These are phyloP conservation scores for Xenentodon cancila DNA, from an alignment of 2,797 vertebrate genomes.

Conservation along the genomic window DNA sequence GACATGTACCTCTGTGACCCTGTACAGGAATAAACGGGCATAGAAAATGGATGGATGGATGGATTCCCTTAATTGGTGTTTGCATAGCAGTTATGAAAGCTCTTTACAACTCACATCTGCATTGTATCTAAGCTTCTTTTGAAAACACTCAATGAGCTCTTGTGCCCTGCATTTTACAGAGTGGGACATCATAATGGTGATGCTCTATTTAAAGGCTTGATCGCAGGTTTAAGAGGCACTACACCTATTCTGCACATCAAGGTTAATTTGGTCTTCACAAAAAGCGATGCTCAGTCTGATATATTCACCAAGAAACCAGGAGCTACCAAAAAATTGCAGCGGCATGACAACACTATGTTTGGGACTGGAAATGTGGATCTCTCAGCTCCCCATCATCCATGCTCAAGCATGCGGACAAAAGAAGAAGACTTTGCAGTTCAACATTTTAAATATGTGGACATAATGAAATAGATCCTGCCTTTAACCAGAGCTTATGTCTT, in stretches of 20 bases:
- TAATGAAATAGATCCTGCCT: too few relatives aligned
- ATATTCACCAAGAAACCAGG: not conserved
- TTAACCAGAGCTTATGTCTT: too few relatives aligned
- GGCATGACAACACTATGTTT: too few relatives aligned
- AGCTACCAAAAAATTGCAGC: too few relatives aligned
- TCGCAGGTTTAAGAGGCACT: not conserved
- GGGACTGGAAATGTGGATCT: too few relatives aligned
- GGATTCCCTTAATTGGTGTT: not conserved
- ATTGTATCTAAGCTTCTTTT: slow-evolving; percentile 1
- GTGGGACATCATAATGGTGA: not conserved
- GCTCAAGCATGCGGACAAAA: too few relatives aligned
- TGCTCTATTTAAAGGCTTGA: not conserved
- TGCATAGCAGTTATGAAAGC: not conserved
- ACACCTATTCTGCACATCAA: not conserved
- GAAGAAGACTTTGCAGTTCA: too few relatives aligned
- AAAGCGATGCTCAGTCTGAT: not conserved
- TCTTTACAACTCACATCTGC: not conserved
- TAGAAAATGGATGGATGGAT: too few relatives aligned
- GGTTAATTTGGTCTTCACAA: not conserved
- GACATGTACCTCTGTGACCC: too few relatives aligned
- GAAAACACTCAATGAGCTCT: not conserved
- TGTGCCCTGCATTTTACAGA: not conserved
- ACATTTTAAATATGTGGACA: too few relatives aligned
- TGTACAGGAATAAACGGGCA: too few relatives aligned
- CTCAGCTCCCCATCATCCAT: too few relatives aligned